Evolutionary conservation across 1,140 invertebrate species (phyloP).

Genomic region (Babylonia areolata): DNA sequence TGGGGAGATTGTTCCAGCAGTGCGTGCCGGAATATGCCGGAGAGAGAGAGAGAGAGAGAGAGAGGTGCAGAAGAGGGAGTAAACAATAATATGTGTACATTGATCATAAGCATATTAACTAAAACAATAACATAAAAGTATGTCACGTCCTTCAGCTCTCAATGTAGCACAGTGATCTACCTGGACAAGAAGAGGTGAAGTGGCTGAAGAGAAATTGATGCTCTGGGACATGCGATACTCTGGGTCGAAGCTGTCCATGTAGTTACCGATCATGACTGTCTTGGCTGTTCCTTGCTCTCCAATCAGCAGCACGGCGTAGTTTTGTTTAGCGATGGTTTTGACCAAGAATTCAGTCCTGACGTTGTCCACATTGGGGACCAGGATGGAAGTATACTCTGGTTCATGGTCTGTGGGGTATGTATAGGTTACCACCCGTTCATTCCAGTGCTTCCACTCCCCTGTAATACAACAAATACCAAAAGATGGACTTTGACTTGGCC

Average conservation of each 20-base stretch:
- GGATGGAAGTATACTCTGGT: constrained; percentile 77
- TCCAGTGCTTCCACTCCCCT: constrained; percentile 93
- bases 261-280: constrained; percentile 97
- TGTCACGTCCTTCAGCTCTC: too few species aligned
- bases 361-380: constrained; percentile 75
- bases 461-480: constrained; percentile 52
- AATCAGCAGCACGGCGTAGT: constrained; percentile 87
- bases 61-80: too few species aligned
- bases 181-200: constrained; percentile 95
- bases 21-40: too few species aligned
- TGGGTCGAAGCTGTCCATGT: constrained; percentile 92
- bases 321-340: constrained; percentile 28
- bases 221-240: constrained; percentile 82
- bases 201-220: constrained; percentile 97
- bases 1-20: too few species aligned
- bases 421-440: constrained; percentile 87
- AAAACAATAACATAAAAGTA: too few species aligned
- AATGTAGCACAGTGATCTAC: too few species aligned
- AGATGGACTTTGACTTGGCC: too few species aligned
- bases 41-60: too few species aligned
- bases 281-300: constrained; percentile 98
- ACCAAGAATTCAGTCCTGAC: constrained; percentile 72
- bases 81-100: too few species aligned
- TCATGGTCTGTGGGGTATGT: constrained; percentile 89
- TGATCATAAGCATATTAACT: too few species aligned